Conservation (phyloP, 2,888 invertebrate genomes). For the Epiblema foenella region DNA sequence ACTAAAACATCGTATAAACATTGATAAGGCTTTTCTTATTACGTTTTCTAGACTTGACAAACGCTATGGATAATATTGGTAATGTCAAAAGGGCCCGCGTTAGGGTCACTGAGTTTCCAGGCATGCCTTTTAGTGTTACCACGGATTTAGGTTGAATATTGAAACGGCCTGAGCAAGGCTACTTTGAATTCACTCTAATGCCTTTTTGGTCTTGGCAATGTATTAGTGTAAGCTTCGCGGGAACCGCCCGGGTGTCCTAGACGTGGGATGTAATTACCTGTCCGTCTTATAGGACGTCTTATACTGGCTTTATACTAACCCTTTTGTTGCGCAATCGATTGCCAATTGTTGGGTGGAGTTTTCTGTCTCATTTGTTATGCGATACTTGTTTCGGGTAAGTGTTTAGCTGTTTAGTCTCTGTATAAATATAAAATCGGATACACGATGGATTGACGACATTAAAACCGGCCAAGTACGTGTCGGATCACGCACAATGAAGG, state of each 20-base stretch:
- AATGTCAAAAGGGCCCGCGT: too few species aligned
- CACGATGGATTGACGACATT: too few species aligned
- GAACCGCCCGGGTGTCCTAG: slow-evolving; percentile 11
- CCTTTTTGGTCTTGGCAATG: background rate
- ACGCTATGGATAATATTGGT: too few species aligned
- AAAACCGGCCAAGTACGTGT: too few species aligned
- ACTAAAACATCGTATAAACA: background rate
- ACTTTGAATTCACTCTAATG: background rate
- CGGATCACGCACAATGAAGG: too few species aligned
- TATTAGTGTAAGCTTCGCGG: background rate
- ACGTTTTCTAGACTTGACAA: too few species aligned
- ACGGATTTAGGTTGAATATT: background rate
- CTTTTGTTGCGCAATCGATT: slow-evolving; percentile 8
- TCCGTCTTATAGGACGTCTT: slow-evolving; percentile 14
- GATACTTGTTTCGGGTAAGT: background rate
- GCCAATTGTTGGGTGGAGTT: background rate
- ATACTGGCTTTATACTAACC: slow-evolving; percentile 14
- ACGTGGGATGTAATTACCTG: slow-evolving; percentile 24
- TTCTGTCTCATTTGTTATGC: slow-evolving; percentile 1
- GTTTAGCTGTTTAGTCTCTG: background rate
- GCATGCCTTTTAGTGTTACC: too few species aligned
- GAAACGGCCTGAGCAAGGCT: background rate
- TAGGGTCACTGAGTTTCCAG: too few species aligned
- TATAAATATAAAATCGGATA: background rate
- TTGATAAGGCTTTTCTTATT: background rate